Conservation (phyloP, 1,140 invertebrate species). For the Adoxophyes honmai region DNA sequence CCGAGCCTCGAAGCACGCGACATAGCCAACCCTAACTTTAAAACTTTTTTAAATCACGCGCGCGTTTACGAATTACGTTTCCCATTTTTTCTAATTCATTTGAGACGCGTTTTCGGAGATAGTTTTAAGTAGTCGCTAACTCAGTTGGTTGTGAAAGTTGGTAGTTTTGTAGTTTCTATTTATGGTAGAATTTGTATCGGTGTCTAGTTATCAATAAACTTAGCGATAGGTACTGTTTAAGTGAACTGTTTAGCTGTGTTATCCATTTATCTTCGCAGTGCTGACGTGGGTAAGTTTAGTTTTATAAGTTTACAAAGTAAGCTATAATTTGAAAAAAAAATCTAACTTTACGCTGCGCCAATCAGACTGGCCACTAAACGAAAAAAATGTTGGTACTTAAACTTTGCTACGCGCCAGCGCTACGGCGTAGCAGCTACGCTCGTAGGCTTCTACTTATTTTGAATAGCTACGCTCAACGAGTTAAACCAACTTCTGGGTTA, state of each 20-base stretch:
- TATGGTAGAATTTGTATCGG: conserved; percentile 7
- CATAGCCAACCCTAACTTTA: conserved; percentile 28
- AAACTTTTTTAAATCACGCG: conserved; percentile 32
- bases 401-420: conserved; percentile 1
- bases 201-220: neutral
- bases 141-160: conserved; percentile 30
- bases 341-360: too few species aligned
- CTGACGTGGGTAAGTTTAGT: conserved; percentile 12
- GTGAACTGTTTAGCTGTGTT: conserved; percentile 1
- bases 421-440: conserved; percentile 7
- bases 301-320: too few species aligned
- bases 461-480: neutral
- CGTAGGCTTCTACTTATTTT: neutral
- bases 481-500: neutral
- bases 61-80: conserved; percentile 5
- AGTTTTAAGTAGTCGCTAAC: conserved; percentile 23
- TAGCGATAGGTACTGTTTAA: neutral
- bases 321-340: too few species aligned
- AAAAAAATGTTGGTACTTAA: neutral
- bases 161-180: conserved; percentile 17
- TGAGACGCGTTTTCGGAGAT: conserved; percentile 15
- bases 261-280: neutral
- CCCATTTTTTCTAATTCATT: conserved; percentile 8
- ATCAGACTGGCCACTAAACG: neutral
- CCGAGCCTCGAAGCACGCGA: conserved; percentile 52